Evolutionary conservation across 37 sponge, comb jelly and placozoan species (phyloP).

Genomic region (Cladorhizidae sp.): DNA sequence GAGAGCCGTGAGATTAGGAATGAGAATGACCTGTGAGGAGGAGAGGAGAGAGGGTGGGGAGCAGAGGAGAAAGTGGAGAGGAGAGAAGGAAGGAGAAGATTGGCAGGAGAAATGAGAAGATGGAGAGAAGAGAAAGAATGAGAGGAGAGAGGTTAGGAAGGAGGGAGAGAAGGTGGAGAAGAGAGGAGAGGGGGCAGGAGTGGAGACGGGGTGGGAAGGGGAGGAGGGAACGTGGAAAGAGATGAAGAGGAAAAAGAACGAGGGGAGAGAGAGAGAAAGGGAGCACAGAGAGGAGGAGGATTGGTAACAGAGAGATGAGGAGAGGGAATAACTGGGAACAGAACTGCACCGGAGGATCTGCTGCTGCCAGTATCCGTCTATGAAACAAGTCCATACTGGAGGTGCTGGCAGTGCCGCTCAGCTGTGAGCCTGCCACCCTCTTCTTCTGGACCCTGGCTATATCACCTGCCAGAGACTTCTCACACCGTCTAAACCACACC

Average conservation of each 20-base stretch:
- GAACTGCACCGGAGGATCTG: too few relatives aligned
- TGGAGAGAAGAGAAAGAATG: background rate
- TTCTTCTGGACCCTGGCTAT: constrained; percentile 22
- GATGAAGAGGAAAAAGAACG: background rate
- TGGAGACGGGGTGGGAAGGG: background rate
- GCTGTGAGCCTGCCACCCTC: too few relatives aligned
- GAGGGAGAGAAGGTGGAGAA: background rate
- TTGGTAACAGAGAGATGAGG: background rate
- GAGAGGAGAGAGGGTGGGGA: too few relatives aligned
- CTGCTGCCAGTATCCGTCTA: too few relatives aligned
- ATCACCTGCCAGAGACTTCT: constrained; percentile 29
- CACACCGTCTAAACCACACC: constrained; percentile 45
- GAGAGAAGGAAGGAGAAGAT: too few relatives aligned
- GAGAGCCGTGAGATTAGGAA: too few relatives aligned
- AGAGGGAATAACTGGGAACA: too few relatives aligned
- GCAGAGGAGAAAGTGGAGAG: too few relatives aligned
- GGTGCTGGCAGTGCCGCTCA: too few relatives aligned
- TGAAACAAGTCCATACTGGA: too few relatives aligned
- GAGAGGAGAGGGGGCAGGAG: background rate
- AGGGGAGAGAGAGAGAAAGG: background rate
- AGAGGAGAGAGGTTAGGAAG: background rate
- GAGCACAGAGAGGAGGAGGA: constrained; percentile 21
- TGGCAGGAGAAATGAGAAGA: too few relatives aligned
- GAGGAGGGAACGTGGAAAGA: background rate
- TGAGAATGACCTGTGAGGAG: too few relatives aligned